Conservation (phyloP, 2,113 vertebrate genomes). For the Hydrolagus affinis region DNA sequence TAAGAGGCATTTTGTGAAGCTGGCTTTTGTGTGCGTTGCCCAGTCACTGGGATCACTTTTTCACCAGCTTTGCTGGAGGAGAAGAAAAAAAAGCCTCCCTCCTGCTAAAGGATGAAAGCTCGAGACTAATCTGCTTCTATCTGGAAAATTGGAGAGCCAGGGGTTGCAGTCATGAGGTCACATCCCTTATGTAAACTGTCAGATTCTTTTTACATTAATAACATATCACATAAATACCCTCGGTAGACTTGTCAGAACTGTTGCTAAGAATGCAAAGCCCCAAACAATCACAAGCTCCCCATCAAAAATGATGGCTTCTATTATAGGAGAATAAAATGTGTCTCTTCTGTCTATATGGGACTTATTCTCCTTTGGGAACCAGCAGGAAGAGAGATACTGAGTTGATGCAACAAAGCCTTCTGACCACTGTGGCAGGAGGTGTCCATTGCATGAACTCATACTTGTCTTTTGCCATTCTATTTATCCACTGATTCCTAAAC, state of each 20-base stretch:
- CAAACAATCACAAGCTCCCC: constrained; percentile 50
- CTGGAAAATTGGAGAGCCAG: constrained; percentile 70
- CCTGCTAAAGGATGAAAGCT: constrained; percentile 62
- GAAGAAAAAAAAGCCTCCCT: constrained; percentile 53
- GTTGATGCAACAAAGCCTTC: constrained; percentile 35
- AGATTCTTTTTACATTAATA: constrained; percentile 73
- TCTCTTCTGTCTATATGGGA: constrained; percentile 43
- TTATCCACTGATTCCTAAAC: constrained; percentile 41
- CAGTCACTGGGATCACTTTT: constrained; percentile 28
- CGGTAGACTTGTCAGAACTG: constrained; percentile 45
- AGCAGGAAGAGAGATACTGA: constrained; percentile 21
- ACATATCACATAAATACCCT: constrained; percentile 59
- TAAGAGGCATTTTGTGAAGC: constrained; percentile 66
- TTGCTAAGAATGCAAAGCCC: constrained; percentile 35
- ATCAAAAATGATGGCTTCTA: constrained; percentile 42
- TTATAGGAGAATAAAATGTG: constrained; percentile 45
- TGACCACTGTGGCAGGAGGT: constrained; percentile 43
- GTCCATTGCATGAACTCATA: constrained; percentile 32
- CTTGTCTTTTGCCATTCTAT: constrained; percentile 43
- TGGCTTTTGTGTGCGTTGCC: constrained; percentile 47
- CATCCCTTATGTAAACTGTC: constrained; percentile 78
- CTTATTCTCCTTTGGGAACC: constrained; percentile 27
- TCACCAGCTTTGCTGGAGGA: constrained; percentile 52
- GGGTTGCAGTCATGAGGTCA: constrained; percentile 67
- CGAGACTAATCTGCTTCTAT: constrained; percentile 66